Base-by-base conservation (phyloP, 2,888 invertebrate genomes). In the Parelbella ahira region DNA sequence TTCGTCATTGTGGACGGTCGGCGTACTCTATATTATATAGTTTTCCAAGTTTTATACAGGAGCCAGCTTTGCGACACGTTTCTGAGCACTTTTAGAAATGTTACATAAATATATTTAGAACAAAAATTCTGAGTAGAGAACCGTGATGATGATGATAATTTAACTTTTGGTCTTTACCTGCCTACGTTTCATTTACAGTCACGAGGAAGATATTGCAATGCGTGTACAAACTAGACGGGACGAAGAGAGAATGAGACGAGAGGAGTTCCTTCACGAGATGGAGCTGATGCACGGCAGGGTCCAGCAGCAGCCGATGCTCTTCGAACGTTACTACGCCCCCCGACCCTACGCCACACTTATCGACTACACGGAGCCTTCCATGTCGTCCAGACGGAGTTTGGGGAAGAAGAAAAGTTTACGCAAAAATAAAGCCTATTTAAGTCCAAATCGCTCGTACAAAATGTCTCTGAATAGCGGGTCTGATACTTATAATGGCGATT, bases 261-360 rank as follows among this genome's bases (percentile, higher is more conserved):
- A 93, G 59, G 91, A 92, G 60, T 91, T 92, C 58, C 88, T 89
- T 1, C 88, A 92, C 47, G 90, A 92, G 56, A 93, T 93, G 93
- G 91, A 93, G 60, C 67, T 91, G 50, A 93, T 93, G 93, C 80
- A 92, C 49, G 90, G 91, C 10, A 83, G 93, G 50, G 93, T 93
- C 0, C 90, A 91, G 39, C 89, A 89, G 51, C 93, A 93, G 53
- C 93, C 93, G 0, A 90, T 92, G 56, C 86, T 93, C 3, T 93
- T 93, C 58, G 92, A 93, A 67, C 78, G 93, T 49, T 91, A 91
- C 60, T 91, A 92, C 27, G 90, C 91, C 45, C 91, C 91, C 0
- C 56, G 78, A n/a, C 65, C 73, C 1, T 53, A 70, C 3, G 69
- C 76, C 1, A 62, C 65, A 0, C 65, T 74, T 0, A 48, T 69